Conservation (phyloP, 2,797 vertebrate genomes). For the Micromesistius poutassou region DNA sequence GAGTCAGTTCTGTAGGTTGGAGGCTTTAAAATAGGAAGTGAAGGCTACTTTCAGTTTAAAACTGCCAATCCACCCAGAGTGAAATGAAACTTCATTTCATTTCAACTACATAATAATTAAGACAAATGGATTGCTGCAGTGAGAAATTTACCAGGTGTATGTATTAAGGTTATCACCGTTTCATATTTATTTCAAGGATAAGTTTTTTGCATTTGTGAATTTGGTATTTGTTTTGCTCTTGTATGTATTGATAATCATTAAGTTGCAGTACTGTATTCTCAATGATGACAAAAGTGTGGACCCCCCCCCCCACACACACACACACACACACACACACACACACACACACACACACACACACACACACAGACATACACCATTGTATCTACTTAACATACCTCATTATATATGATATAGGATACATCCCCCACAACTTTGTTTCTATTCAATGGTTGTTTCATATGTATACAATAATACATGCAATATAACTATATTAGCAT, state of each 20-base stretch:
- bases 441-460: neutral
- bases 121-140: neutral
- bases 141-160: neutral
- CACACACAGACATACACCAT: neutral
- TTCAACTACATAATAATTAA: neutral
- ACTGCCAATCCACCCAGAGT: neutral
- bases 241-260: too few species aligned
- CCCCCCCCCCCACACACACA: too few species aligned
- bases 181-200: neutral
- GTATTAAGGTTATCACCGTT: neutral
- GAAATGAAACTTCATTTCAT: neutral
- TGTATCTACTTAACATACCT: neutral
- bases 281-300: neutral
- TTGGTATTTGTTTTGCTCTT: neutral
- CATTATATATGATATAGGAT: neutral
- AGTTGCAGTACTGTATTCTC: neutral
- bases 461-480: too few species aligned
- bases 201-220: neutral
- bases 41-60: neutral
- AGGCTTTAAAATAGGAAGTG: constrained; percentile 3
- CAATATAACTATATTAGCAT: neutral
- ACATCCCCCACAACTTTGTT: neutral
- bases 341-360: neutral
- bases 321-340: too few species aligned
- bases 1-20: constrained; percentile 11